phyloP scores from a whole-genome alignment of 2,113 vertebrate species.

The Corapipo altera region DNA sequence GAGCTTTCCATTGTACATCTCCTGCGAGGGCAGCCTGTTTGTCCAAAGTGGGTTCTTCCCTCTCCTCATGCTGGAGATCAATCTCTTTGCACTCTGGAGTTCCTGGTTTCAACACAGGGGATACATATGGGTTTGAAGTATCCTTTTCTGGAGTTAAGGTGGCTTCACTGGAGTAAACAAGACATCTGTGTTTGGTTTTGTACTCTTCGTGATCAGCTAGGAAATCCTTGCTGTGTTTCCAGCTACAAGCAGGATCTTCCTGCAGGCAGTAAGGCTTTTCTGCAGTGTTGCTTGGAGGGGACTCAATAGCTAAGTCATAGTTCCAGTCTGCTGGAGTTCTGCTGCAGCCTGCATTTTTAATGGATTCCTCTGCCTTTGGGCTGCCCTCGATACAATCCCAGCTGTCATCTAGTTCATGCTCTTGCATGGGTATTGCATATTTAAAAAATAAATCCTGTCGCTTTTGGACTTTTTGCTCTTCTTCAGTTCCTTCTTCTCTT shows the following conservation, averaged over 20 bases:
- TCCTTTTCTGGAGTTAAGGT: background rate
- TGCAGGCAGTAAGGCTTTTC: conserved; percentile 77
- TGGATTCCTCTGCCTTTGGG: background rate
- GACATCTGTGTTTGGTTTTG: background rate
- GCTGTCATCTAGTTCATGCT: background rate
- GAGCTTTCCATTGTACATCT: background rate
- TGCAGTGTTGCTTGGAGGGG: conserved; percentile 38
- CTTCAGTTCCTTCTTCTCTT: conserved; percentile 22
- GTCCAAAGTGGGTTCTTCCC: background rate
- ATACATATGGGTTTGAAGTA: background rate
- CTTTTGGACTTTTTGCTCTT: background rate
- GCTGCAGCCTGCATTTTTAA: background rate
- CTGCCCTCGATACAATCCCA: conserved; percentile 10
- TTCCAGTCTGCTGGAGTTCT: conserved; percentile 42
- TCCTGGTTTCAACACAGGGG: background rate
- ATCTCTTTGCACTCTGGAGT: background rate
- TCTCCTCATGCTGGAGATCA: background rate
- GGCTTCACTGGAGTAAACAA: background rate
- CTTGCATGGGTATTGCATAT: background rate
- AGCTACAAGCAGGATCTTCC: conserved; percentile 9
- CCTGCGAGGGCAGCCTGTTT: background rate
- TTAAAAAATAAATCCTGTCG: conserved; percentile 50
- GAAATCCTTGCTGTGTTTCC: background rate
- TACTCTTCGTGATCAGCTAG: conserved; percentile 15
- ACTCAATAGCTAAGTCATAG: background rate